Base-by-base conservation (phyloP, 35 echinoderm and acorn worm genomes). In the Lytechinus variegatus region DNA sequence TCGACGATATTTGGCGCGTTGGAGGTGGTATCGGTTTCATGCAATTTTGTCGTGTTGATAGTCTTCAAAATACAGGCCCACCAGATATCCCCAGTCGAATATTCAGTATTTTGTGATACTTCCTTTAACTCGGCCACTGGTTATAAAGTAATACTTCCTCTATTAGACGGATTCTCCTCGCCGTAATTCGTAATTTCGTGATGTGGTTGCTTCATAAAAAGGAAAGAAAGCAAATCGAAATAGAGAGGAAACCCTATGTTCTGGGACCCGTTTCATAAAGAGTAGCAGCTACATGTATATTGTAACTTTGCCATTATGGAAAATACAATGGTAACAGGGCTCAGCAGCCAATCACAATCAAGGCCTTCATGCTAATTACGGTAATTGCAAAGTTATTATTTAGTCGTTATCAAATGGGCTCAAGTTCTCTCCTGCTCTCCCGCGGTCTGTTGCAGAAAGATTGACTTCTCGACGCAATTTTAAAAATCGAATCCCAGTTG, bases 1-100 rank as follows among this genome's bases (percentile, higher is more conserved):
- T 52, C 52, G 88, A 10, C 24, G 88, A 29, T 90, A 51, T 53
- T 28, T 89, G 52, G 87, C 27, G 87, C n/a, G 28, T 3, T 8
- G 52, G 52, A 28, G 88, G 88, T 44, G 88, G 21, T 90, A 90
- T 90, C 88, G 88, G 88, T 90, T 90, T 52, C 88, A 90, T 54
- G 88, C 52, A 52, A 54, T 54, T 21, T 12, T 90, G 88, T 90
- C 33, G 33, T 44, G 33, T 44, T 44, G 33, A 44, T 44, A 52
- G 88, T 54, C 88, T 90, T 28, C 10, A 6, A 44, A 90, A 54
- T 13, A 52, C 66, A 79, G 66, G 66, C 21, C n/a, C 6, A 24
- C 66, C n/a, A 24, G 16, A 79, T 79, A 79, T 79, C 14, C n/a
- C 66, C 7, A 24, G 66, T 19, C 66, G 19, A 3, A 16, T 79